These are phyloP conservation scores for Lutjanus erythropterus DNA, from an alignment of 2,113 vertebrate species.

Conservation along the genomic window DNA sequence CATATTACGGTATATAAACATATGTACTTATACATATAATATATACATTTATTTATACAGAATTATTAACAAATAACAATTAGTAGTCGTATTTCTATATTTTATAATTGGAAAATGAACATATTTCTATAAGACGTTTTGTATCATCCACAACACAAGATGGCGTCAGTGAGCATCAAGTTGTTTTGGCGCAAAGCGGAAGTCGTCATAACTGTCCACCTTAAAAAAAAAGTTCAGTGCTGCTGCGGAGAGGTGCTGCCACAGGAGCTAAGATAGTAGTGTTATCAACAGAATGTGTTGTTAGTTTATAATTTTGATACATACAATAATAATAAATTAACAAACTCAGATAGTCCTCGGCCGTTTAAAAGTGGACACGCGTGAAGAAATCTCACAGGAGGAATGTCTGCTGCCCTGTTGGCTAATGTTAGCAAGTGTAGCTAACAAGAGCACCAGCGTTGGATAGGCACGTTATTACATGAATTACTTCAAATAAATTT, in stretches of 20 bases:
- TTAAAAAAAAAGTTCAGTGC: conserved; percentile 3
- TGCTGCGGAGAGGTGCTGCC: background rate
- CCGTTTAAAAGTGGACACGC: background rate
- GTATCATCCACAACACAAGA: conserved; percentile 41
- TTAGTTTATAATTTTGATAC: background rate
- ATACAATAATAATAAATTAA: background rate
- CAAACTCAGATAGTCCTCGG: accelerated
- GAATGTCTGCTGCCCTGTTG: background rate
- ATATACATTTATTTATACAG: no score
- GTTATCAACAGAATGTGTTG: no score
- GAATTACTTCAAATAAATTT: background rate
- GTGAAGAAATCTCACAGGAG: background rate
- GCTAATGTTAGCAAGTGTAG: conserved; percentile 26
- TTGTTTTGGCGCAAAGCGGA: conserved; percentile 73
- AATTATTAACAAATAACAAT: no score
- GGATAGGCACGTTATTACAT: background rate
- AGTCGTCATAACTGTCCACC: conserved; percentile 24
- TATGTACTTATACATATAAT: no score
- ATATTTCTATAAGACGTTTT: background rate
- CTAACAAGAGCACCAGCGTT: background rate
- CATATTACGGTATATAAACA: no score
- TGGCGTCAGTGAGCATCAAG: background rate
- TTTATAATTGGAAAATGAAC: background rate
- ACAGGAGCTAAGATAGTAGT: background rate
- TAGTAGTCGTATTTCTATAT: no score